Base-by-base conservation (phyloP, 2,888 invertebrate species). In the Nephrocerus scutellatus region DNA sequence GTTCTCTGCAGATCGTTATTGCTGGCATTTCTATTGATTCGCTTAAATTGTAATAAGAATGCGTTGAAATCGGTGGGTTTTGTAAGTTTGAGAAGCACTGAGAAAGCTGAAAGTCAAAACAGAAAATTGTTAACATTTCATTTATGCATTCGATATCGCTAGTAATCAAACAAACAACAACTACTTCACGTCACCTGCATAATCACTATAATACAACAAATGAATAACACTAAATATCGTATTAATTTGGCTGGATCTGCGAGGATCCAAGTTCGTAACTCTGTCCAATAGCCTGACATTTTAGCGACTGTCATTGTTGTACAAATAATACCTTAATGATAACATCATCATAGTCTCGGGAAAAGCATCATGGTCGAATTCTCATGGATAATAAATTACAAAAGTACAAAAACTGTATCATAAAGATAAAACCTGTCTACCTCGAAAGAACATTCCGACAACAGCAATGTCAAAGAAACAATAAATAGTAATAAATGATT, bases 1-100 rank as follows among this genome's bases (percentile, higher is more conserved):
- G 82, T 39, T 77, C 76, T 15, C 78, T 68, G 50, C 83, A 83
- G 47, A 83, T 70, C 0, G 82, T 83, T 1, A 83, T 56, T 30
- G 80, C 79, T 1, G 83, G 82, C 63, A 81, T 82, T 47, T 71
- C 62, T 36, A 83, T 70, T 0, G 78, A 76, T 20, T 78, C 73
- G 57, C 82, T 82, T 39, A 80, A 72, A 49, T 74, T 74, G 44
- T 80, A 80, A 53, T 76, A 76, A 0, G 81, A 78, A 60, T 80
- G 76, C 2, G 82, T 82, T 1, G 80, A 76, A 20, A 80, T 73
- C 0, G 82, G 82, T 1, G 77, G 77, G 46, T 74, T 57, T 6
- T 73, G 59, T 36, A 82, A 55, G 57, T 82, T 82, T 15, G 59
- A 50, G 5, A 80, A 65, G 52, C 80, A 81, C 46, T 72, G 71